These are phyloP conservation scores for Sthenelais limicola DNA, from an alignment of 2,888 invertebrate species.

Conservation along the genomic window DNA sequence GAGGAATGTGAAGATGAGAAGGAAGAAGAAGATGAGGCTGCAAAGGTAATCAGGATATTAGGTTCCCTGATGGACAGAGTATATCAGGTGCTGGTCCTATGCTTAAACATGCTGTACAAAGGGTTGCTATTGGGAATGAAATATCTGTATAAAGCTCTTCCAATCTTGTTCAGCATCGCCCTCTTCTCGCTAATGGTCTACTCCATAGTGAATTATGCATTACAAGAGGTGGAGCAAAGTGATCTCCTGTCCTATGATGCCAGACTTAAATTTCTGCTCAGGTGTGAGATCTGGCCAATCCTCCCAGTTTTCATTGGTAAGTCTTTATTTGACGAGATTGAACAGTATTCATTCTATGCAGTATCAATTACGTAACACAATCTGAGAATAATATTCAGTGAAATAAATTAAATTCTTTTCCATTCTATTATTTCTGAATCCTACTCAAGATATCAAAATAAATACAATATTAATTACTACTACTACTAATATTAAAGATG, in stretches of 20 bases:
- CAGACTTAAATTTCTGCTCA: slow-evolving; percentile 2
- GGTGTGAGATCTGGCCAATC: slow-evolving; percentile 18
- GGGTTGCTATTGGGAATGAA: too few relatives aligned
- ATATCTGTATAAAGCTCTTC: too few relatives aligned
- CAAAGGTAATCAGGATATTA: not conserved
- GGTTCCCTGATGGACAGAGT: not conserved
- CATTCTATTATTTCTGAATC: too few relatives aligned
- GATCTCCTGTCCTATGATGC: slow-evolving; percentile 8
- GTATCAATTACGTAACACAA: too few relatives aligned
- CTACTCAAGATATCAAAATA: too few relatives aligned
- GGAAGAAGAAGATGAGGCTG: slow-evolving; percentile 13
- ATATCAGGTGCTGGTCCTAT: not conserved
- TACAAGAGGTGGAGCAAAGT: not conserved
- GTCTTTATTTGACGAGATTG: too few relatives aligned
- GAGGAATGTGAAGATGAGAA: slow-evolving; percentile 11
- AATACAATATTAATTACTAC: too few relatives aligned
- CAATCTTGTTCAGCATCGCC: not conserved
- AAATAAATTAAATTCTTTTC: too few relatives aligned
- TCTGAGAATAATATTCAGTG: too few relatives aligned
- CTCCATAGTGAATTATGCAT: slow-evolving; percentile 5
- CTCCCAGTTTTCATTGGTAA: slow-evolving; percentile 25
- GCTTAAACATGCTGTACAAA: not conserved
- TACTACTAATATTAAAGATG: too few relatives aligned
- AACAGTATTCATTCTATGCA: too few relatives aligned
- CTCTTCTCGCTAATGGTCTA: slow-evolving; percentile 5